phyloP scores from a whole-genome alignment of 2,797 vertebrate species.

The Lepus oiostolus region DNA sequence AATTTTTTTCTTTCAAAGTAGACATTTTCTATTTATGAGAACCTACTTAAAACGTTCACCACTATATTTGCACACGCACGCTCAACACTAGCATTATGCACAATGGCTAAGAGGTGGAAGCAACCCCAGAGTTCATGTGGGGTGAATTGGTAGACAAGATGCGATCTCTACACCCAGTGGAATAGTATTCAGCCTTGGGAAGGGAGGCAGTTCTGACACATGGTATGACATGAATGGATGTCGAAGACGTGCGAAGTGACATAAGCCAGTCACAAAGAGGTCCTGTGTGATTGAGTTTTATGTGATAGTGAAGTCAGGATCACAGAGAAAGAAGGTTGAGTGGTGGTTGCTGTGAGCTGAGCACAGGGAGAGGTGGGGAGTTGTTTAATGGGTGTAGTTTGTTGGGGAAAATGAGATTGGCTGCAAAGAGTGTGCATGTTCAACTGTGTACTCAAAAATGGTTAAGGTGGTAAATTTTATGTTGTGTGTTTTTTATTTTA shows the following conservation, averaged over 20 bases:
- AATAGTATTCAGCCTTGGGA: background rate
- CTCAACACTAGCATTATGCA: background rate
- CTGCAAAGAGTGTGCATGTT: background rate
- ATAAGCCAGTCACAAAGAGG: background rate
- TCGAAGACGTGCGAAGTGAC: background rate
- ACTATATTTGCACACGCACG: background rate
- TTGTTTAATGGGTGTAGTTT: background rate
- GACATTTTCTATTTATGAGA: background rate
- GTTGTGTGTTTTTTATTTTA: background rate
- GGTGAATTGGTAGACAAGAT: background rate
- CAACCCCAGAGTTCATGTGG: background rate
- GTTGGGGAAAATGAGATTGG: background rate
- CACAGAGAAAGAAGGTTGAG: background rate
- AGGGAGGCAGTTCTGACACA: background rate
- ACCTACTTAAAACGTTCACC: background rate
- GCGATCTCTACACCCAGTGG: fast-evolving
- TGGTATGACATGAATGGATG: fast-evolving
- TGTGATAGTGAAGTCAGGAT: background rate
- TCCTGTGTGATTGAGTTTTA: background rate
- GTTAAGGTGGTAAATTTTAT: background rate
- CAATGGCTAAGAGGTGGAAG: background rate
- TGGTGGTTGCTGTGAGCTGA: background rate
- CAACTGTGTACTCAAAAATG: background rate
- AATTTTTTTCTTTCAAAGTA: background rate
- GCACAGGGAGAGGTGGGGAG: too few species aligned